Evolutionary conservation across 2,797 vertebrate species (phyloP).

Genomic region (Galaxias olidus): DNA sequence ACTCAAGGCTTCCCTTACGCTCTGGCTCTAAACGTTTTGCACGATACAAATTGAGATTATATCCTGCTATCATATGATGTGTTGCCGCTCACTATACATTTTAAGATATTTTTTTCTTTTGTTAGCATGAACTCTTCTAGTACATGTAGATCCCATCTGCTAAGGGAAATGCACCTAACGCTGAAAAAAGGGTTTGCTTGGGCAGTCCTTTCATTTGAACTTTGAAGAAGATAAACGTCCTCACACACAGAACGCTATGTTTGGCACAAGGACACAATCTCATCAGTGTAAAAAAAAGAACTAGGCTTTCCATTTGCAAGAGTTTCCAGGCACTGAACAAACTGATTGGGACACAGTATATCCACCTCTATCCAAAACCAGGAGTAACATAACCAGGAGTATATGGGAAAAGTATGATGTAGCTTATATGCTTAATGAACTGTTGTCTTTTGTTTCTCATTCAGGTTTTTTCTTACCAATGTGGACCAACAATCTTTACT

Average conservation of each 20-base stretch:
- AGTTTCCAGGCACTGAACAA: conserved; percentile 44
- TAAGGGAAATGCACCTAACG: conserved; percentile 37
- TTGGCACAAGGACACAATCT: conserved; percentile 71
- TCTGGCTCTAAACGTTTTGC: too few species aligned
- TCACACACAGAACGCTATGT: conserved; percentile 65
- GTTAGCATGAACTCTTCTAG: too few species aligned
- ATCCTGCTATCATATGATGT: too few species aligned
- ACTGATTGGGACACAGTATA: conserved; percentile 47
- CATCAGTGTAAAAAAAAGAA: conserved; percentile 59
- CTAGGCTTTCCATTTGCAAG: conserved; percentile 59
- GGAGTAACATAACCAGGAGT: conserved; percentile 29
- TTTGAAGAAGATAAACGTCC: conserved; percentile 58
- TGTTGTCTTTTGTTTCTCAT: conserved; percentile 37
- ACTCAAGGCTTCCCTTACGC: too few species aligned
- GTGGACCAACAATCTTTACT: conserved; percentile 47
- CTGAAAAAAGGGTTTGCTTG: neutral
- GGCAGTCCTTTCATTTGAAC: conserved; percentile 51
- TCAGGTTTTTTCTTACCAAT: conserved; percentile 57
- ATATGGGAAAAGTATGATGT: conserved; percentile 63
- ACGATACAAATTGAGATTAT: too few species aligned
- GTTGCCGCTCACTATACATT: too few species aligned
- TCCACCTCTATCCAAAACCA: conserved; percentile 30
- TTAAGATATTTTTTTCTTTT: too few species aligned
- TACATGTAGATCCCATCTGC: conserved; percentile 60
- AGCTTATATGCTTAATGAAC: conserved; percentile 44